phyloP scores from a whole-genome alignment of 1,140 invertebrate genomes.

The Trachelipus rathkii region DNA sequence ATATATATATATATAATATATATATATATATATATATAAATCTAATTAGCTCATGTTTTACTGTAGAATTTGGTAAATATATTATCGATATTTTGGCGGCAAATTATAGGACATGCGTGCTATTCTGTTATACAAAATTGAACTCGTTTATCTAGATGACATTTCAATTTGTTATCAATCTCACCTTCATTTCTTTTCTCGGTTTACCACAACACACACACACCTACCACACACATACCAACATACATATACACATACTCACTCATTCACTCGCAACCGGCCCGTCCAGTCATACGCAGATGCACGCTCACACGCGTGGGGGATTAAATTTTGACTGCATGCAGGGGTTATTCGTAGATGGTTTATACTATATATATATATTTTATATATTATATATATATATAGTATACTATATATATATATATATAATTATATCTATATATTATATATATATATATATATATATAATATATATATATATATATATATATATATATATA shows the following conservation, averaged over 20 bases:
- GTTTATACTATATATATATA: slow-evolving; percentile 10
- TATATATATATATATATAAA: not conserved
- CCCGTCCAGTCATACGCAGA: too few relatives aligned
- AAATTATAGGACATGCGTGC: slow-evolving; percentile 1
- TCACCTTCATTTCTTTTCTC: not conserved
- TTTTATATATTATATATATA: slow-evolving; percentile 13
- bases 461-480: too few relatives aligned
- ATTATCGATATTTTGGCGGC: not conserved
- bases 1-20: slow-evolving; percentile 8
- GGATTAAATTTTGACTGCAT: too few relatives aligned
- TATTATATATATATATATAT: too few relatives aligned
- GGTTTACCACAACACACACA: too few relatives aligned
- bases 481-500: too few relatives aligned
- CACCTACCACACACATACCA: too few relatives aligned
- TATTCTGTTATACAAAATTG: slow-evolving; percentile 11
- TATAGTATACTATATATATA: not conserved
- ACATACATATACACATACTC: too few relatives aligned
- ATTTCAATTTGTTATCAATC: slow-evolving; percentile 5
- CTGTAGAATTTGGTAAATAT: slow-evolving; percentile 11
- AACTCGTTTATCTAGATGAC: not conserved
- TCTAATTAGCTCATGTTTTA: not conserved
- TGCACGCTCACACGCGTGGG: too few relatives aligned
- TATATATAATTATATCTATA: too few relatives aligned
- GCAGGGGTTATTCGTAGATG: not conserved
- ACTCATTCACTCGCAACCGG: too few relatives aligned